Conservation (phyloP, 2,797 vertebrate genomes). For the Dendrocincla fuliginosa region DNA sequence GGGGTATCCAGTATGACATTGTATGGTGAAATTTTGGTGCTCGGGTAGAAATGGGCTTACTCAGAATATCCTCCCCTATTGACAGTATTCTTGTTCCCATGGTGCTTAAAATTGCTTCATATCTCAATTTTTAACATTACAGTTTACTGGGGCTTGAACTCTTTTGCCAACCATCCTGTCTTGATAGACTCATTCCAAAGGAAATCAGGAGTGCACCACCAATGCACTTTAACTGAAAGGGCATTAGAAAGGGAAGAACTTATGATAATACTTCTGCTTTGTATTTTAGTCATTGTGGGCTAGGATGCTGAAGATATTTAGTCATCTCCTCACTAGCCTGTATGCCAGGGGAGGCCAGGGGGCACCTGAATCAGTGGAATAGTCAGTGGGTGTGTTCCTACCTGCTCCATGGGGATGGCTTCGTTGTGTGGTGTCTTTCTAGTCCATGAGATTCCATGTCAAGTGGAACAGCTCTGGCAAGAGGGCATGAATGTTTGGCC, state of each 20-base stretch:
- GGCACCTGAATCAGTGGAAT: background rate
- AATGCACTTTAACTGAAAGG: background rate
- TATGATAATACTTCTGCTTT: background rate
- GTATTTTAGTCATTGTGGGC: background rate
- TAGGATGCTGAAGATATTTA: background rate
- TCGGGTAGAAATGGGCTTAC: background rate
- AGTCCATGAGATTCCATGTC: background rate
- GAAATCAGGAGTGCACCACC: background rate
- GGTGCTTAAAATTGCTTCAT: background rate
- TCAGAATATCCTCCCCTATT: background rate
- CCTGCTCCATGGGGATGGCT: too few species aligned
- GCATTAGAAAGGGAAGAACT: background rate
- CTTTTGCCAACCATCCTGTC: background rate
- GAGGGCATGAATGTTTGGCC: background rate
- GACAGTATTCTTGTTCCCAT: background rate
- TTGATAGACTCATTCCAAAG: background rate
- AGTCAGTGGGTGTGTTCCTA: background rate
- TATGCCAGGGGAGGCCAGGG: background rate
- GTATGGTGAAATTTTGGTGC: background rate
- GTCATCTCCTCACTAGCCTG: background rate
- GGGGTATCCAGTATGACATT: accelerated
- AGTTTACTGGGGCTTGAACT: background rate
- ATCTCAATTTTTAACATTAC: background rate
- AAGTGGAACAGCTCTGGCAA: background rate
- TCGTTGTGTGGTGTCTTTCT: background rate